Conservation (phyloP, 2,888 invertebrate species). For the Mesochorus sp. region DNA sequence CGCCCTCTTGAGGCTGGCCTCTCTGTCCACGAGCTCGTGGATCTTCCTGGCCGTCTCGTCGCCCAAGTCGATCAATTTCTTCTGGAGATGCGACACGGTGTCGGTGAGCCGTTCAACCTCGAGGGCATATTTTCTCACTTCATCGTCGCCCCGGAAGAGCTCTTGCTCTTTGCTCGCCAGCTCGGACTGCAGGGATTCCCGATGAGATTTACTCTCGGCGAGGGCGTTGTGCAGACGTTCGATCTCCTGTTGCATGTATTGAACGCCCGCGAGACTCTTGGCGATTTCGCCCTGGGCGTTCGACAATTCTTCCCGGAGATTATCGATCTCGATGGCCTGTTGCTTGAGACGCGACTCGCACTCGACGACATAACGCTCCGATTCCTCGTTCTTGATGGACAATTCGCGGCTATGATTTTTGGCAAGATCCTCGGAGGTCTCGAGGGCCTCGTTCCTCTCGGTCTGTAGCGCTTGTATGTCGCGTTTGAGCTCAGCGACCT, state of each 20-base stretch:
- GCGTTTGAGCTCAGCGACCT: slow-evolving; percentile 75
- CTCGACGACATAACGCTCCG: slow-evolving; percentile 9
- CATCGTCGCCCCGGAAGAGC: slow-evolving; percentile 31
- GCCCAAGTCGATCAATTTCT: slow-evolving; percentile 27
- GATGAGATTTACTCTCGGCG: slow-evolving; percentile 37
- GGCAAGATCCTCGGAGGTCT: slow-evolving; percentile 31
- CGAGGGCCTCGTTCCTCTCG: slow-evolving; percentile 62
- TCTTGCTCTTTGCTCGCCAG: slow-evolving; percentile 48
- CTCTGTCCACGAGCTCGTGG: slow-evolving; percentile 51
- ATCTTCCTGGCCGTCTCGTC: slow-evolving; percentile 22
- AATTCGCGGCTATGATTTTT: slow-evolving; percentile 73
- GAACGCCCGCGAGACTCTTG: neutral
- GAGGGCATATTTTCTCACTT: slow-evolving; percentile 10
- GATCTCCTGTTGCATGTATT: slow-evolving; percentile 47
- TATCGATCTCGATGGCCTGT: slow-evolving; percentile 73
- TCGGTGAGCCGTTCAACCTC: slow-evolving; percentile 48
- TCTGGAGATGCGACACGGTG: slow-evolving; percentile 15
- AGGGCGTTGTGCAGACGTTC: slow-evolving; percentile 39
- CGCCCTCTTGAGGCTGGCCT: slow-evolving; percentile 40
- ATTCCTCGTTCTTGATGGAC: slow-evolving; percentile 67
- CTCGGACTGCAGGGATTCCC: slow-evolving; percentile 49
- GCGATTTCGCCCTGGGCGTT: slow-evolving; percentile 64
- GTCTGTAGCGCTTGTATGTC: slow-evolving; percentile 72
- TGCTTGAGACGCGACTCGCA: slow-evolving; percentile 73
- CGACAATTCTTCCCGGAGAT: slow-evolving; percentile 71